phyloP scores from a whole-genome alignment of 2,797 vertebrate genomes.

The Rhodeus uyekii region DNA sequence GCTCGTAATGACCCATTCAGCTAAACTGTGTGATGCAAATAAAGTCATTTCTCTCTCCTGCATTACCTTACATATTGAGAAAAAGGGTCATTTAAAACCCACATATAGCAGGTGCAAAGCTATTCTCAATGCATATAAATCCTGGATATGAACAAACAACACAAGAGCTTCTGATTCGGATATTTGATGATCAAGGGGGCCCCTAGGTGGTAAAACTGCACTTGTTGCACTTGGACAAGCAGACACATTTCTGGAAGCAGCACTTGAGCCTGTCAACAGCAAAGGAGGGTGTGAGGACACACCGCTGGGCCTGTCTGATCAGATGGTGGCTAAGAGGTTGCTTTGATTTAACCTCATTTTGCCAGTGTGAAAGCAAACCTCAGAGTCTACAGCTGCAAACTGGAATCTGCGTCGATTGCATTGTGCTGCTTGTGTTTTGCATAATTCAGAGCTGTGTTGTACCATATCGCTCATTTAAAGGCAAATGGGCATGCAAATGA shows the following conservation, averaged over 20 bases:
- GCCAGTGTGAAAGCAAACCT: neutral
- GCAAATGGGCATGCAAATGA: neutral
- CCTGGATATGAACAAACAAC: neutral
- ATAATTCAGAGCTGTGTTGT: neutral
- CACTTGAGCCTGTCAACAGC: conserved; percentile 38
- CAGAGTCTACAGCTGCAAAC: neutral
- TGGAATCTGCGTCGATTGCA: neutral
- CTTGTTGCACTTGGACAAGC: conserved; percentile 2
- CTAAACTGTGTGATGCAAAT: conserved; percentile 20
- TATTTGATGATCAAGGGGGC: conserved; percentile 1
- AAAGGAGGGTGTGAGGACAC: conserved; percentile 25
- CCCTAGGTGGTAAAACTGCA: conserved; percentile 26
- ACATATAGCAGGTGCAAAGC: conserved; percentile 16
- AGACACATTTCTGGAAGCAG: conserved; percentile 14
- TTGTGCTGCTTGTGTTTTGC: neutral
- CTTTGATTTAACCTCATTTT: conserved; percentile 12
- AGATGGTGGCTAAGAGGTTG: conserved; percentile 6
- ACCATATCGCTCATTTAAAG: conserved; percentile 4
- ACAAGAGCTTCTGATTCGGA: neutral
- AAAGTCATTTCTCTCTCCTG: conserved; percentile 4
- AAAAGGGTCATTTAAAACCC: neutral
- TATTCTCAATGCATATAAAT: neutral
- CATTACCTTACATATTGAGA: neutral
- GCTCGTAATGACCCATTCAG: conserved; percentile 35
- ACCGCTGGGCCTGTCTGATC: conserved; percentile 12